Conservation (phyloP, 2,113 vertebrate genomes). For the Hippocampus mohnikei region DNA sequence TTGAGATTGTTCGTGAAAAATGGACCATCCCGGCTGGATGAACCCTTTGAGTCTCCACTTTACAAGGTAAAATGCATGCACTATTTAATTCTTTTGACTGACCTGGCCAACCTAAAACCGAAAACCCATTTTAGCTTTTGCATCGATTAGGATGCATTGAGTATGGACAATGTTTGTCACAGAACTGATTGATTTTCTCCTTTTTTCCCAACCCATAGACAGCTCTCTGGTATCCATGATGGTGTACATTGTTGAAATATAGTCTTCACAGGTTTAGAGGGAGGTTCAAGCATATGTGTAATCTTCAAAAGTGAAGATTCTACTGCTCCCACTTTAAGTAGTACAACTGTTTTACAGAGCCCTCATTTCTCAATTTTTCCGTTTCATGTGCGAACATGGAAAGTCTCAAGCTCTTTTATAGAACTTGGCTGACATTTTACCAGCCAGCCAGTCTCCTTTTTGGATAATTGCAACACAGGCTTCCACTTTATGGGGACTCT, state of each 20-base stretch:
- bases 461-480: not conserved
- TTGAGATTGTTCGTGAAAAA: no score
- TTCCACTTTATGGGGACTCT: not conserved
- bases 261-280: not conserved
- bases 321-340: not conserved
- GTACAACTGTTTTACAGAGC: not conserved
- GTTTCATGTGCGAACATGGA: not conserved
- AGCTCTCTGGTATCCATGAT: not conserved
- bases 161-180: not conserved
- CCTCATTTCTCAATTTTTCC: not conserved
- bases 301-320: not conserved
- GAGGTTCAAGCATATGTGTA: not conserved
- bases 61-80: no score
- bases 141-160: not conserved
- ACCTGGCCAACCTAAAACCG: not conserved
- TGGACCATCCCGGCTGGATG: no score
- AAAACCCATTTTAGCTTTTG: not conserved
- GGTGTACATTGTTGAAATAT: not conserved
- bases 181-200: not conserved
- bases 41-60: no score
- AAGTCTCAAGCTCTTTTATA: not conserved
- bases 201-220: not conserved
- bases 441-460: not conserved
- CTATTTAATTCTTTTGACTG: not conserved
- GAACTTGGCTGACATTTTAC: not conserved